Percentiles rank a stretch among this genome's conserved stretches.
phyloP scores from a whole-genome alignment of 2,113 vertebrate species.

The Myxocyprinus asiaticus region DNA sequence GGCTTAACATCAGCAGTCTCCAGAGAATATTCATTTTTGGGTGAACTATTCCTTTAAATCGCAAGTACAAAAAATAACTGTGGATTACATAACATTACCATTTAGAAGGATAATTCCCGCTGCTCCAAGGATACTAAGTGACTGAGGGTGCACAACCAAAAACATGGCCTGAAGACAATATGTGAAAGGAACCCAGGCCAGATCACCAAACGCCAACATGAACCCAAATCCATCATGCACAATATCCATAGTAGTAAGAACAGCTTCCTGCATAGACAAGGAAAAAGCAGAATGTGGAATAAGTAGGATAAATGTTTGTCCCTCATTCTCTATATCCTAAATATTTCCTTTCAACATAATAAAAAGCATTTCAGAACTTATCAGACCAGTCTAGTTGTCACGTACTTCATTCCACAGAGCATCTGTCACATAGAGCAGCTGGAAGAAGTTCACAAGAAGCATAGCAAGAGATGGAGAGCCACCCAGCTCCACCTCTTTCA shows the following conservation, averaged over 20 bases:
- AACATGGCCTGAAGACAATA: constrained; percentile 87
- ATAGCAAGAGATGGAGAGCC: constrained; percentile 84
- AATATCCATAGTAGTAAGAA: constrained; percentile 91
- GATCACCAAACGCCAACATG: constrained; percentile 88
- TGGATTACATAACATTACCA: constrained; percentile 66
- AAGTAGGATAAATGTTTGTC: neutral
- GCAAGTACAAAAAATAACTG: neutral
- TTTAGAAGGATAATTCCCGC: constrained; percentile 76
- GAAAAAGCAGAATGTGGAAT: neutral
- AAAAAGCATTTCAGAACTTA: no score
- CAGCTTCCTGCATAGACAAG: constrained; percentile 75
- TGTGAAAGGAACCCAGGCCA: constrained; percentile 87
- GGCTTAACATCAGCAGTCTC: no score
- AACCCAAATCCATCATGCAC: constrained; percentile 90
- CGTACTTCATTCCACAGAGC: constrained; percentile 85
- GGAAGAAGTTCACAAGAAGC: constrained; percentile 85
- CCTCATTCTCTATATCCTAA: neutral
- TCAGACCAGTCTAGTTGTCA: neutral
- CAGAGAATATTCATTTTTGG: no score
- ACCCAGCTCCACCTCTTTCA: constrained; percentile 81
- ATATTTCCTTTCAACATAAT: neutral
- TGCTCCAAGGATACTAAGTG: constrained; percentile 66
- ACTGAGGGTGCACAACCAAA: constrained; percentile 82
- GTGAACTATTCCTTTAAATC: neutral
- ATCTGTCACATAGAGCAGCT: constrained; percentile 80